Conservation (phyloP, 2,113 vertebrate genomes). For the Zingel zingel region DNA sequence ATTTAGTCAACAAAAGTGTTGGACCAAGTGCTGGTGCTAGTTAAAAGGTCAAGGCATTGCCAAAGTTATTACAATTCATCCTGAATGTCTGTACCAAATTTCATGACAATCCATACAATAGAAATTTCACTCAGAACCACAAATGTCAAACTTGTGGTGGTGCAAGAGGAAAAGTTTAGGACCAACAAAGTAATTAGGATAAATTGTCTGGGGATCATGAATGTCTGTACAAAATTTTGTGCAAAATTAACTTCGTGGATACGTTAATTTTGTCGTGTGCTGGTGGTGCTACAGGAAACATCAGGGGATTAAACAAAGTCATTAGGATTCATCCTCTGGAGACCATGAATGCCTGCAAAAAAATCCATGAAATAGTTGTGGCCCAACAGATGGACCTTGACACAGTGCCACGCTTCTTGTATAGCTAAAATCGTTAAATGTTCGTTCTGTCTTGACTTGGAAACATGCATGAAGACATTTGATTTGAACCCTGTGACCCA, state of each 20-base stretch:
- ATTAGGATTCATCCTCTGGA: background rate
- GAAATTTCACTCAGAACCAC: background rate
- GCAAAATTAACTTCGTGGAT: background rate
- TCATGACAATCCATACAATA: background rate
- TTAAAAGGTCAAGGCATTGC: background rate
- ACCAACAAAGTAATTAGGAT: background rate
- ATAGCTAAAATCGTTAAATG: background rate
- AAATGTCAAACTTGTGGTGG: background rate
- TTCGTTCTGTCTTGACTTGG: background rate
- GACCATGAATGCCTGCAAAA: background rate
- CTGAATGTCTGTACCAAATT: background rate
- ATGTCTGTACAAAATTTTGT: background rate
- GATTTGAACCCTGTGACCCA: constrained; percentile 32
- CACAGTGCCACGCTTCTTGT: background rate
- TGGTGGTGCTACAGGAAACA: background rate
- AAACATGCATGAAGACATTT: background rate
- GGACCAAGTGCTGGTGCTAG: background rate
- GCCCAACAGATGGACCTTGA: background rate
- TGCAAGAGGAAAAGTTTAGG: background rate
- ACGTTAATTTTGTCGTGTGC: background rate
- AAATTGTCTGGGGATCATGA: background rate
- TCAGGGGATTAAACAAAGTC: background rate
- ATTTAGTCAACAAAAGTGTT: background rate
- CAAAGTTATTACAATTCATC: background rate
- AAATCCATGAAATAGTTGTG: background rate